Evolutionary conservation across 2,888 invertebrate species (phyloP), one percentile per base, ranked within the genome.

Genomic region (Heliconius cydno): DNA sequence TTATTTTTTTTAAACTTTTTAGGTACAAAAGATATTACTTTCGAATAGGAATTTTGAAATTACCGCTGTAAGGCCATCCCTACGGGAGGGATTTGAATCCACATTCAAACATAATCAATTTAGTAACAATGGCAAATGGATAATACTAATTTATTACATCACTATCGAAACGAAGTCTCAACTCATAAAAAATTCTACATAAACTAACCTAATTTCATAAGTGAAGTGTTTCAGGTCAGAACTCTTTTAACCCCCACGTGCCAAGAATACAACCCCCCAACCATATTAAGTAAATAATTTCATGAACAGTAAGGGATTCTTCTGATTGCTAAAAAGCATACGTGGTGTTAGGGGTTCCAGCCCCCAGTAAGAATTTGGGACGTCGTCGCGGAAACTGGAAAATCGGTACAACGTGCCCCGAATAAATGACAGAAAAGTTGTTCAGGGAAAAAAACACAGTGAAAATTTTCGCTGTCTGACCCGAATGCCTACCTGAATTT

Each of bases 201-300:
- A 75, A 71, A 41, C 76, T 52, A 46, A 65, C 66, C 77, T 81
- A 81, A 80, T 82, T 82, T 82, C 76, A 78, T 78, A 73, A 81
- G 82, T 76, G 78, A 79, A 81, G 79, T 80, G 82, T 82, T 82
- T 80, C 73, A 80, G 74, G 73, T 19, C 65, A 78, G 79, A 80
- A n/a, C 60, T 79, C 78, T 78, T 81, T 76, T 76, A 60, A 63
- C 79, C 79, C 57, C 67, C 79, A 82, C 82, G 80, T 82, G 82
- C 67, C 72, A 73, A 68, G 80, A 79, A 82, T 82, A 73, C 76
- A 78, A 65, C 73, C 4, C 41, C 65, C 34, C 13, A 76, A 76
- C 76, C 76, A 65, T 79, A 71, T 79, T 80, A 88, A 90, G 90
- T 91, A 91, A 92, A 92, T 92, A 92, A 92, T 91, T 91, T 90